Percentiles rank a stretch among this genome's conserved stretches.
Evolutionary conservation across 2,888 invertebrate species (phyloP).

Genomic region (Volucella bombylans): DNA sequence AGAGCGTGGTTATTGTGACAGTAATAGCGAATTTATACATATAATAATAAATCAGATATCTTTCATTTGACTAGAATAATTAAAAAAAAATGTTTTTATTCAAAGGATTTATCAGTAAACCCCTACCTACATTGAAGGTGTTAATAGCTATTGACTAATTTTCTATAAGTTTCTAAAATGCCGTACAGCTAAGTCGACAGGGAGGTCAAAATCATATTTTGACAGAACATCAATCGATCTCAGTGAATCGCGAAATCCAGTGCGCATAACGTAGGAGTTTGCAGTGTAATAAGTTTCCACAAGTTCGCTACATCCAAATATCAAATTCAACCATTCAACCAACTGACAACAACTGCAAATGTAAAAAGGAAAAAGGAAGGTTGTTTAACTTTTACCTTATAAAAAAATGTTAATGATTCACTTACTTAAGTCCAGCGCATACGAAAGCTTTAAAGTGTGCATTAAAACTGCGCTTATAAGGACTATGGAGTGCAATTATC

Average conservation of each 20-base stretch:
- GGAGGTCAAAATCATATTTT: slow-evolving; percentile 93
- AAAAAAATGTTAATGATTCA: slow-evolving; percentile 64
- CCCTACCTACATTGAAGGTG: slow-evolving; percentile 50
- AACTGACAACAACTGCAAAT: slow-evolving; percentile 91
- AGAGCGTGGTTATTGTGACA: slow-evolving; percentile 32
- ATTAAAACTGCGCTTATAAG: slow-evolving; percentile 96
- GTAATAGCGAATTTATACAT: slow-evolving; percentile 24
- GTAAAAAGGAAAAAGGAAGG: slow-evolving; percentile 22
- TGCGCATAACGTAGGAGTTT: slow-evolving; percentile 97
- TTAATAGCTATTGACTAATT: slow-evolving; percentile 49
- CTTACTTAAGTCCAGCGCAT: slow-evolving; percentile 97
- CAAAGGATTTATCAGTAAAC: slow-evolving; percentile 26
- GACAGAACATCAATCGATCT: slow-evolving; percentile 94
- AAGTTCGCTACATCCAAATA: slow-evolving; percentile 92
- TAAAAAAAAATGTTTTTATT: slow-evolving; percentile 33
- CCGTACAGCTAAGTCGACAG: slow-evolving; percentile 97
- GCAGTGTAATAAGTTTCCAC: slow-evolving; percentile 91
- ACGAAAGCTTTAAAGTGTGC: slow-evolving; percentile 99
- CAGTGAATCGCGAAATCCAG: slow-evolving; percentile 97
- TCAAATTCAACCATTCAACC: slow-evolving; percentile 95
- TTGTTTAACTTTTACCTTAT: background rate
- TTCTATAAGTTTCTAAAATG: slow-evolving; percentile 97
- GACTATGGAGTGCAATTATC: slow-evolving; percentile 94
- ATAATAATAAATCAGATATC: slow-evolving; percentile 52
- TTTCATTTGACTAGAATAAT: slow-evolving; percentile 62